These are phyloP conservation scores for Terebella lapidaria DNA, from an alignment of 2,888 invertebrate species.

Conservation along the genomic window DNA sequence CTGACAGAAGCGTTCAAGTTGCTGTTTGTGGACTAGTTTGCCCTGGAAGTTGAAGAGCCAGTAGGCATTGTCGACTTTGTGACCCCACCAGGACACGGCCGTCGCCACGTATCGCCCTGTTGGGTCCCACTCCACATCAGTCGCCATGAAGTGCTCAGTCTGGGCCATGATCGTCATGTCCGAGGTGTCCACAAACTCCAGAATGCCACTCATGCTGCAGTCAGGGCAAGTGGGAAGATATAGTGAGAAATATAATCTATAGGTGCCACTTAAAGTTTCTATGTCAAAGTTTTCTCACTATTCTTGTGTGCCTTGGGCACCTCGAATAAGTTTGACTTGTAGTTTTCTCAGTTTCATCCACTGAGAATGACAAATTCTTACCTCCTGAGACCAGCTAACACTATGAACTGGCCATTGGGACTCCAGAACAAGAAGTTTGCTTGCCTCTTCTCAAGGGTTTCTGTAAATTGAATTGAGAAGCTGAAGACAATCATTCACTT, in stretches of 20 bases:
- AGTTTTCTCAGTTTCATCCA: too few relatives aligned
- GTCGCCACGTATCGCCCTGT: slow-evolving; percentile 97
- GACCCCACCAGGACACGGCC: slow-evolving; percentile 90
- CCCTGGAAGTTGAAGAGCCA: slow-evolving; percentile 98
- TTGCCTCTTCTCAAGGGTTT: slow-evolving; percentile 65
- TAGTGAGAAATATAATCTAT: too few relatives aligned
- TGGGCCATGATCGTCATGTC: slow-evolving; percentile 94
- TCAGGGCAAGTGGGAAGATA: not conserved
- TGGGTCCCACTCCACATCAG: slow-evolving; percentile 99
- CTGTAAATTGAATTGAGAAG: slow-evolving; percentile 58
- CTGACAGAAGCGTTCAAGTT: slow-evolving; percentile 89
- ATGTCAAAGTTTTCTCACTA: too few relatives aligned
- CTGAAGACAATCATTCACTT: too few relatives aligned
- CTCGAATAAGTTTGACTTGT: too few relatives aligned
- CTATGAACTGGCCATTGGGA: slow-evolving; percentile 84
- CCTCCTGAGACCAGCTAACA: slow-evolving; percentile 78
- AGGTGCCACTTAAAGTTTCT: too few relatives aligned
- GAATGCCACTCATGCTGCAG: slow-evolving; percentile 65
- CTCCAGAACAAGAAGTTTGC: slow-evolving; percentile 86
- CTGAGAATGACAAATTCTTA: too few relatives aligned
- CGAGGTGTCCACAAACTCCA: slow-evolving; percentile 92
- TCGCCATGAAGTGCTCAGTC: slow-evolving; percentile 85
- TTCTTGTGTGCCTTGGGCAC: too few relatives aligned
- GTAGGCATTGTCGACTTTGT: slow-evolving; percentile 79
- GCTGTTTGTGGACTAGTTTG: slow-evolving; percentile 70